phyloP scores from a whole-genome alignment of 92 coral and sea anemone genomes.

The Phenganax marumi region DNA sequence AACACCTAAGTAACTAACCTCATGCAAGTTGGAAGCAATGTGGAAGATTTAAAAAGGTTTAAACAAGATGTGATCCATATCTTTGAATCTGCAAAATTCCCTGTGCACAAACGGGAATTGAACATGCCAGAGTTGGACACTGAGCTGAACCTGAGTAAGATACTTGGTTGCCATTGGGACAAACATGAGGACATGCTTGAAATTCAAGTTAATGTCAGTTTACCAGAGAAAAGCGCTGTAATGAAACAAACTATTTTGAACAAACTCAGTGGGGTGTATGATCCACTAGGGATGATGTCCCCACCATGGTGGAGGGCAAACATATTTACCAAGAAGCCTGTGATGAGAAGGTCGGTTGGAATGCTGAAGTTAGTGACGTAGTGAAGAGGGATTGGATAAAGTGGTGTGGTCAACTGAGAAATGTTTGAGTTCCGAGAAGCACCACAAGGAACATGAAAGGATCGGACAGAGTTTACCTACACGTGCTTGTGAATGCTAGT shows the following conservation, averaged over 20 bases:
- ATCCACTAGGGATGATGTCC: conserved; percentile 38
- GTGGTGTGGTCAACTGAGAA: conserved; percentile 37
- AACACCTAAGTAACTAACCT: conserved; percentile 57
- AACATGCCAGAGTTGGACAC: conserved; percentile 18
- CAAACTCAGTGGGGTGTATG: conserved; percentile 31
- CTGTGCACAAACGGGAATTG: conserved; percentile 48
- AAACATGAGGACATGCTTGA: conserved; percentile 24
- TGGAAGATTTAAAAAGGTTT: conserved; percentile 35
- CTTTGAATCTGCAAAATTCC: conserved; percentile 29
- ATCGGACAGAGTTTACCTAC: conserved; percentile 26
- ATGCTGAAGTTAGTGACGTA: conserved; percentile 15
- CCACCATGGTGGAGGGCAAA: conserved; percentile 19
- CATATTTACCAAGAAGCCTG: background rate
- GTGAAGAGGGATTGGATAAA: conserved; percentile 8
- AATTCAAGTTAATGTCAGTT: background rate
- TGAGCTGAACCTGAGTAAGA: conserved; percentile 32
- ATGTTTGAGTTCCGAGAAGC: conserved; percentile 43
- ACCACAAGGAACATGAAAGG: conserved; percentile 25
- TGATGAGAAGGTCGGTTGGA: conserved; percentile 32
- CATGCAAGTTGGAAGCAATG: conserved; percentile 39
- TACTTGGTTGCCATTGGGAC: conserved; percentile 44
- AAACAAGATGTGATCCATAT: conserved; percentile 41
- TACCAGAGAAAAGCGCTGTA: conserved; percentile 1
- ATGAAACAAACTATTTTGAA: conserved; percentile 29
- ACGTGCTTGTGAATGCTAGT: conserved; percentile 46